phyloP scores from a whole-genome alignment of 2,888 invertebrate species.

The Epirrhoe tristata region DNA sequence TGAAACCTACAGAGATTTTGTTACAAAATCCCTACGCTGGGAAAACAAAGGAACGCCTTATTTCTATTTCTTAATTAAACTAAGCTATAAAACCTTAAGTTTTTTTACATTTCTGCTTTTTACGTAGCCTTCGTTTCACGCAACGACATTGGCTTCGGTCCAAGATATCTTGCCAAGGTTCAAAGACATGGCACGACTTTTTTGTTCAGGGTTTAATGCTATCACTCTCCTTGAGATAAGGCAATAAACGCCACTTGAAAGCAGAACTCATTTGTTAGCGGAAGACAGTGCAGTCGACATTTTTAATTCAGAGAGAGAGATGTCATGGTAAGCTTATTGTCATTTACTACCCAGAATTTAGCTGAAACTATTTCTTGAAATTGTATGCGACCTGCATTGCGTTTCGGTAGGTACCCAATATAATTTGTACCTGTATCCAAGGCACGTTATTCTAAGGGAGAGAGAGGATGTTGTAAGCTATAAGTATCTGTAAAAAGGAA shows the following conservation, averaged over 20 bases:
- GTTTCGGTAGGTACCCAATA: not conserved
- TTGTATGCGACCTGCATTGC: not conserved
- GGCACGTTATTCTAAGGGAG: too few relatives aligned
- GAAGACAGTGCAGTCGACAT: conserved; percentile 68
- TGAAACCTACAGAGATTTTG: conserved; percentile 1
- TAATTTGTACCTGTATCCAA: too few relatives aligned
- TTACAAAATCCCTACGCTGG: conserved; percentile 5
- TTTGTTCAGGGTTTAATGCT: conserved; percentile 69
- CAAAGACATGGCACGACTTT: conserved; percentile 77
- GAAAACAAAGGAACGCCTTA: conserved; percentile 21
- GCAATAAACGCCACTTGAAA: conserved; percentile 79
- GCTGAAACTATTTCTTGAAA: not conserved
- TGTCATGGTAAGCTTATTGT: conserved; percentile 51
- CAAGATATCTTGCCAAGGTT: conserved; percentile 82
- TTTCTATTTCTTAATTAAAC: conserved; percentile 47
- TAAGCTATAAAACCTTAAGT: conserved; percentile 41
- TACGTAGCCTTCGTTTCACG: conserved; percentile 60
- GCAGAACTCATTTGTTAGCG: conserved; percentile 74
- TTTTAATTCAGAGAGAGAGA: conserved; percentile 53
- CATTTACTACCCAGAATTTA: not conserved
- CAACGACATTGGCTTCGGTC: conserved; percentile 74
- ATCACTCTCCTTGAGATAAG: conserved; percentile 78
- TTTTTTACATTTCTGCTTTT: conserved; percentile 57
- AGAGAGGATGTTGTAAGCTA: too few relatives aligned
- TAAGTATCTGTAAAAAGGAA: too few relatives aligned